Conservation (phyloP, 1,140 invertebrate genomes). For the Bombus superbus region DNA sequence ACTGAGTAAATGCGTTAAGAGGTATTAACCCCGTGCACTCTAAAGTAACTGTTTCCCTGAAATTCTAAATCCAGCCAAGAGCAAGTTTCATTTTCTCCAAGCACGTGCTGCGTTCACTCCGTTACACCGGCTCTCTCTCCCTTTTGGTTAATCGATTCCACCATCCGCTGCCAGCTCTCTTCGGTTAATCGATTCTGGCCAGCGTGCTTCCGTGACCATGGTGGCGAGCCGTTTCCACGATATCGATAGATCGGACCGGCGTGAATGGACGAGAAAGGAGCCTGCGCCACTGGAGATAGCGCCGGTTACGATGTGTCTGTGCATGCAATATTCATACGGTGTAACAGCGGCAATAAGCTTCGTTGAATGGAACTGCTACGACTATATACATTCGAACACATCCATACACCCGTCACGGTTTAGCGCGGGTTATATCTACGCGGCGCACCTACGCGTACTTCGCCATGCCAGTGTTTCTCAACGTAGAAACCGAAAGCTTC, state of each 20-base stretch:
- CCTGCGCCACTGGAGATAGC: conserved; percentile 9
- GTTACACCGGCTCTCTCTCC: not conserved
- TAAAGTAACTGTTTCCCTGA: no score
- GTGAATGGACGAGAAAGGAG: conserved; percentile 29
- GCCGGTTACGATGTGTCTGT: not conserved
- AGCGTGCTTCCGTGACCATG: not conserved
- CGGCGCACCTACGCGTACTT: not conserved
- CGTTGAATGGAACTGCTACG: conserved; percentile 29
- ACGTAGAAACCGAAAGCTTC: no score
- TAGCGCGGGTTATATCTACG: not conserved
- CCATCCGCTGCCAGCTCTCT: not conserved
- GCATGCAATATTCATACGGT: conserved; percentile 49
- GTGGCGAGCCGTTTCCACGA: not conserved
- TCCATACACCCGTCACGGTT: conserved; percentile 10
- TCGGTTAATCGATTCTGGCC: not conserved
- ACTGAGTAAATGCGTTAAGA: no score
- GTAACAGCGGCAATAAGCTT: conserved; percentile 49
- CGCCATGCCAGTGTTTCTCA: not conserved
- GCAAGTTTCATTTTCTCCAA: no score
- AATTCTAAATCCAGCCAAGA: no score
- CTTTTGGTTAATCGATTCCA: not conserved
- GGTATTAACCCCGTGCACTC: no score
- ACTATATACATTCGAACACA: not conserved
- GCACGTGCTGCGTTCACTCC: no score
- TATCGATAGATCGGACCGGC: not conserved